Evolutionary conservation across 1,140 invertebrate species (phyloP), one percentile per base, ranked within the genome.

Genomic region (Stratiolaelaps scimitus): DNA sequence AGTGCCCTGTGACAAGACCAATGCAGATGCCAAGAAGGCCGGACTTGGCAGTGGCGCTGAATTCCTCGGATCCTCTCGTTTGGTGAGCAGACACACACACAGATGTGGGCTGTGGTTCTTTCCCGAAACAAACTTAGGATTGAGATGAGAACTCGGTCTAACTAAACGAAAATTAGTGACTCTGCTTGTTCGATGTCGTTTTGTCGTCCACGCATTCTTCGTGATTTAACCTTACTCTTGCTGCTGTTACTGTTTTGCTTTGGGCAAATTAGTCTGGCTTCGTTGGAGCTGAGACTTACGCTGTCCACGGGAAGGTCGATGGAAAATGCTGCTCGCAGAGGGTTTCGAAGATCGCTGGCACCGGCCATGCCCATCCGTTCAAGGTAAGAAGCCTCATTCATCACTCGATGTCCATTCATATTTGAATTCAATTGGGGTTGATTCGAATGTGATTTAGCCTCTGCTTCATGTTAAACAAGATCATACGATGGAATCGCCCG

Each of bases 291-390:
- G 53, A 60, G 53, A 17, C 15, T 1, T 60, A 60, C 53, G 53
- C 53, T 26, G 26, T 60, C 26, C 53, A 60, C 53, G 53, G 53
- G 34, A 60, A 60, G 53, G 23, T 60, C 23, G 23, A 60, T 23
- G 53, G 53, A 2, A 60, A 60, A 26, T 60, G 53, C 20, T 60
- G 53, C 20, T 20, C 15, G 1, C 53, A 60, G 53, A 17, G 53
- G 15, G 53, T 60, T 2, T 17, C 15, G 2, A 60, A 60, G 20
- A 60, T 17, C 2, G 34, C 53, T 34, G 47, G 47, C 4, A 48
- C 47, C 28, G 19, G 20, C 7, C 26, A 60, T 2, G 34, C 26
- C 13, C 26, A 60, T 13, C 26, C 26, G 4, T 60, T 17, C 4
- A 34, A n/a, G 20, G 17, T 34, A 40, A n/a, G n/a, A n/a, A n/a